A percentile compares a stretch with the other conserved stretches of the same genome.
phyloP scores from a whole-genome alignment of 2,888 invertebrate genomes.

The Nomada lathburiana region DNA sequence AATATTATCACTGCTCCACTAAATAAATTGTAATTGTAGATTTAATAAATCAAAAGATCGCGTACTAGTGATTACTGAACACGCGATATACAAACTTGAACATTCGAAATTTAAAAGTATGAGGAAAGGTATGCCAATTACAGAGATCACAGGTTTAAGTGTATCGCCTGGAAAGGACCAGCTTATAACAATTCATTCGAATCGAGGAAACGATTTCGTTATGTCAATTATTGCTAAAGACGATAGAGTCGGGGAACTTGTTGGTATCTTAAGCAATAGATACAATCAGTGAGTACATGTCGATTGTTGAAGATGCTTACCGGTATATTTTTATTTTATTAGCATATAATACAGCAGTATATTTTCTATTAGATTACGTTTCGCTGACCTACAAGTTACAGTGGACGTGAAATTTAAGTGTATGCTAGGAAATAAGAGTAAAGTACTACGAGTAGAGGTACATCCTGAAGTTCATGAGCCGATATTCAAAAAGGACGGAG shows the following conservation, averaged over 20 bases:
- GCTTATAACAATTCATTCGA: slow-evolving; percentile 93
- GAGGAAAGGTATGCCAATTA: slow-evolving; percentile 92
- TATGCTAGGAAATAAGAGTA: slow-evolving; percentile 92
- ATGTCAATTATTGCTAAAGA: slow-evolving; percentile 89
- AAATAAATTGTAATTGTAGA: slow-evolving; percentile 68
- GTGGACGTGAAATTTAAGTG: slow-evolving; percentile 91
- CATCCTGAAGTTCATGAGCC: slow-evolving; percentile 85
- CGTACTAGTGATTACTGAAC: slow-evolving; percentile 94
- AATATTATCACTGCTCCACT: neutral
- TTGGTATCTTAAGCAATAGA: slow-evolving; percentile 92
- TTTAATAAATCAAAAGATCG: slow-evolving; percentile 94
- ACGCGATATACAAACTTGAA: slow-evolving; percentile 94
- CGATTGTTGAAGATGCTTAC: neutral
- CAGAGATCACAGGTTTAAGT: slow-evolving; percentile 93
- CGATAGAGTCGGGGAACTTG: slow-evolving; percentile 94
- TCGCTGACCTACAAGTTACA: slow-evolving; percentile 90
- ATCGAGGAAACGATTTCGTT: slow-evolving; percentile 95
- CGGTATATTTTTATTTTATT: neutral
- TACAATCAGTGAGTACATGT: slow-evolving; percentile 89
- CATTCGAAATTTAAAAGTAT: slow-evolving; percentile 93
- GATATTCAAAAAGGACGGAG: slow-evolving; percentile 85
- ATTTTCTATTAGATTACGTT: slow-evolving; percentile 87
- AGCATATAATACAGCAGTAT: neutral
- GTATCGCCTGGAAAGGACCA: slow-evolving; percentile 95
- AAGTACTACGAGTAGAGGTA: slow-evolving; percentile 87